Conservation (phyloP, 2,113 vertebrate species). For the Pseudolaguvia tuberculata region DNA sequence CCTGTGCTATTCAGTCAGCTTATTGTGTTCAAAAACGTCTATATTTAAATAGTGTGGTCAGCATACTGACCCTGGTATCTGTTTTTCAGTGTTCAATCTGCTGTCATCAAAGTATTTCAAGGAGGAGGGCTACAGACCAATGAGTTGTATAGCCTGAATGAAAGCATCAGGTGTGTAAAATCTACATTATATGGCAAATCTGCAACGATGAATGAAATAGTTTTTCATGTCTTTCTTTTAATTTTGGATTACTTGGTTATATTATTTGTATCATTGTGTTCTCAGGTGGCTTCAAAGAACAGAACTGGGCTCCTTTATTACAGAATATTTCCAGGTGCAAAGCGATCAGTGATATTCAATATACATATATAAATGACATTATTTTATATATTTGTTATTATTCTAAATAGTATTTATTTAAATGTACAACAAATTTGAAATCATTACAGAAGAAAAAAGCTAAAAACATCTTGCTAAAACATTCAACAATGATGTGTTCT, state of each 20-base stretch:
- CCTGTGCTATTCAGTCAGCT: neutral
- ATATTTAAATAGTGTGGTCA: neutral
- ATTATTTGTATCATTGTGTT: no score
- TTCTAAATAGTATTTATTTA: no score
- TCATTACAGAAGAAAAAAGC: no score
- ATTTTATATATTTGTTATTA: no score
- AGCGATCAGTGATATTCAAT: no score
- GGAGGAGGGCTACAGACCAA: slow-evolving; percentile 82
- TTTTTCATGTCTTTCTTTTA: neutral
- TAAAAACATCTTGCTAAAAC: no score
- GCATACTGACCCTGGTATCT: slow-evolving; percentile 17
- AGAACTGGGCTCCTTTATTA: slow-evolving; percentile 91
- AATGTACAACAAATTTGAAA: no score
- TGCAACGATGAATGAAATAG: neutral
- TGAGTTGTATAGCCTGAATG: slow-evolving; percentile 86
- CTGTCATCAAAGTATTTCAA: slow-evolving; percentile 93
- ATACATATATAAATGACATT: no score
- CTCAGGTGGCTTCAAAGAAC: slow-evolving; percentile 86
- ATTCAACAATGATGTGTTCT: no score
- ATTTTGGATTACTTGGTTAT: neutral
- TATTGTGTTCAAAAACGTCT: slow-evolving; percentile 1
- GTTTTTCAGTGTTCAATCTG: slow-evolving; percentile 81
- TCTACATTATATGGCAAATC: neutral
- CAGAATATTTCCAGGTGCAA: slow-evolving; percentile 91
- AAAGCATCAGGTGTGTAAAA: slow-evolving; percentile 82